Base-by-base conservation (phyloP, 1,140 invertebrate genomes). In the Zaprionus davidi region DNA sequence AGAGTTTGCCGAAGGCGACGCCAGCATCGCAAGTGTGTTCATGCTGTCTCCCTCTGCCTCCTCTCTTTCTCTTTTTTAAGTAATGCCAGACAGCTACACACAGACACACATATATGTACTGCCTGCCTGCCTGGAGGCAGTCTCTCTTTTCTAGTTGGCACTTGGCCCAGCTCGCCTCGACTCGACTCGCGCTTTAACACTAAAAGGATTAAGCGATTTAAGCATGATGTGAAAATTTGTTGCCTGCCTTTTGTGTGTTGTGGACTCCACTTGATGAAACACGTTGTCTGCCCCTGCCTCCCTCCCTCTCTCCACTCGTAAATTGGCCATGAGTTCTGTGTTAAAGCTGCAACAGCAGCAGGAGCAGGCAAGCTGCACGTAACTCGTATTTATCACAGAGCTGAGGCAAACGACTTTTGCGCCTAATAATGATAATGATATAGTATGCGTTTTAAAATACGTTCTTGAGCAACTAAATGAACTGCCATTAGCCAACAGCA, bases 131-230 rank as follows among this genome's bases (percentile, higher is more conserved):
- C 41, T 31, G 41, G 1, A 46, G 41, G 41, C 41, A 17, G n/a
- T 44, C 44, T 20, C 11, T 51, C 20, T 20, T 17, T 78, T 63
- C 75, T 56, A 56, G 70, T 78, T 83, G 62, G 76, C 60, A 90
- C 84, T 90, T 85, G 85, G 85, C 76, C 66, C 79, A 51, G 46
- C 46, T 51, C 46, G 11, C 82, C 84, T 88, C 81, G 81, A 72
- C 79, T 63, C 78, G 76, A 81, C 84, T 63, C 76, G 76, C 85
- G 81, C 55, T 63, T 82, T 74, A 90, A 72, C 75, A 81, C 85
- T 88, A 90, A 88, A 88, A 88, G 85, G 85, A 90, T 88, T 88
- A 88, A 90, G 85, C 85, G 84, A 87, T 70, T 88, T 90, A 82
- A 79, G 66, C 79, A 78, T 82, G 81, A 85, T 90, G 85, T 88